Conservation (phyloP, 2,797 vertebrate species). For the Brotula barbata region DNA sequence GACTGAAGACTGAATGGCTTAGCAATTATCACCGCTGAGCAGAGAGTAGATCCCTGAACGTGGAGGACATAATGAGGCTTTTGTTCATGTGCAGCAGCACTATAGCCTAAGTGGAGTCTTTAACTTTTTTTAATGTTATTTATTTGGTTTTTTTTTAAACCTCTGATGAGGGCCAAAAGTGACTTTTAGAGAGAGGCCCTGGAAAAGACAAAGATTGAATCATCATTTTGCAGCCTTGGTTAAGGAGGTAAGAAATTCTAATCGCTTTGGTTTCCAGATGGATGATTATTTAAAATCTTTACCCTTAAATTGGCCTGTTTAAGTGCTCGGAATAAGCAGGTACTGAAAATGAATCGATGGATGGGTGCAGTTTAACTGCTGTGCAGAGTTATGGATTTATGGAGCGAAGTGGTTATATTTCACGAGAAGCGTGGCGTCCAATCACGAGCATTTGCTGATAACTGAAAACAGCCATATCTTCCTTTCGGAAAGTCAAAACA, state of each 20-base stretch:
- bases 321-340: not conserved
- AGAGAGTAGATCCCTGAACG: too few relatives aligned
- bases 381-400: not conserved
- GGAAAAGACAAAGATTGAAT: not conserved
- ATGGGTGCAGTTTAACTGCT: not conserved
- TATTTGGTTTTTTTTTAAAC: too few relatives aligned
- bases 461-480: slow-evolving; percentile 14
- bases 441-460: slow-evolving; percentile 28
- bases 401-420: slow-evolving; percentile 2
- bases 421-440: not conserved
- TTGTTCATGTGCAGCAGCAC: too few relatives aligned
- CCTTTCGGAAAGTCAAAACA: slow-evolving; percentile 32
- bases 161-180: too few relatives aligned
- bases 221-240: not conserved
- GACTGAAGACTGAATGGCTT: too few relatives aligned
- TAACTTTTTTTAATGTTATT: too few relatives aligned
- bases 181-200: too few relatives aligned
- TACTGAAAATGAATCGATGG: too few relatives aligned
- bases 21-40: too few relatives aligned
- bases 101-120: too few relatives aligned
- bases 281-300: slow-evolving; percentile 9
- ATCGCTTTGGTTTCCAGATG: slow-evolving; percentile 13
- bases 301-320: not conserved
- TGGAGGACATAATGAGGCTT: too few relatives aligned
- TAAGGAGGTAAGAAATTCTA: not conserved